Conservation (phyloP, 2,888 invertebrate species). For the Lasius fuliginosus region DNA sequence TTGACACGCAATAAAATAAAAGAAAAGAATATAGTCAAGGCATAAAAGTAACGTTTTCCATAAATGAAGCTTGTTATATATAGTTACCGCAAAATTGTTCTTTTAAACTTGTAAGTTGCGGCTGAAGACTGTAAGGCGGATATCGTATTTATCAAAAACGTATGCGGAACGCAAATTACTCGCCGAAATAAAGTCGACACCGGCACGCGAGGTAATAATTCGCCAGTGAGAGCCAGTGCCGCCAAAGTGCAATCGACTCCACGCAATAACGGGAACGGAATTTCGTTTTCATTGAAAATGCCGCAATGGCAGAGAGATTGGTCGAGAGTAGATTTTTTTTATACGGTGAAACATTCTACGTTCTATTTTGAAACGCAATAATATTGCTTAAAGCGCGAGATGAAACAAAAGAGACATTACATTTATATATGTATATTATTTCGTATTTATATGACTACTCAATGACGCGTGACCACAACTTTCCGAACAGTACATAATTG, state of each 20-base stretch:
- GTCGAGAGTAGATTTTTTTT: not conserved
- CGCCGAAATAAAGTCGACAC: constrained; percentile 49
- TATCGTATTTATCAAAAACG: constrained; percentile 50
- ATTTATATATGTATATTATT: not conserved
- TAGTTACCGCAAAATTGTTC: constrained; percentile 4
- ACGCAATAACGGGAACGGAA: constrained; percentile 4
- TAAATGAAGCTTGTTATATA: constrained; percentile 23
- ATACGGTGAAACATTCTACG: not conserved
- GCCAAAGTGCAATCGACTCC: constrained; percentile 38
- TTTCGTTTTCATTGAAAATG: constrained; percentile 25
- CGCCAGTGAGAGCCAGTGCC: constrained; percentile 28
- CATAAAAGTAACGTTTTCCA: constrained; percentile 1
- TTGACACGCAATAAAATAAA: not conserved
- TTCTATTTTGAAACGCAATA: not conserved
- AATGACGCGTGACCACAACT: not conserved
- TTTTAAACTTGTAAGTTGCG: constrained; percentile 32
- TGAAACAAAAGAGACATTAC: not conserved
- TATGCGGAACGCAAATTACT: constrained; percentile 43
- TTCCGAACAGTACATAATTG: too few species aligned
- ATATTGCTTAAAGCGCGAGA: not conserved
- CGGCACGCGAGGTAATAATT: constrained; percentile 54
- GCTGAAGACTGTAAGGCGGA: constrained; percentile 32
- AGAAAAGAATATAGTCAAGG: not conserved
- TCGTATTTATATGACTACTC: not conserved
- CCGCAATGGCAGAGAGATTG: not conserved